Percentiles rank a stretch among this genome's conserved stretches.
These are phyloP conservation scores for Micromussa lordhowensis DNA, from an alignment of 92 coral and sea anemone species.

Conservation along the genomic window DNA sequence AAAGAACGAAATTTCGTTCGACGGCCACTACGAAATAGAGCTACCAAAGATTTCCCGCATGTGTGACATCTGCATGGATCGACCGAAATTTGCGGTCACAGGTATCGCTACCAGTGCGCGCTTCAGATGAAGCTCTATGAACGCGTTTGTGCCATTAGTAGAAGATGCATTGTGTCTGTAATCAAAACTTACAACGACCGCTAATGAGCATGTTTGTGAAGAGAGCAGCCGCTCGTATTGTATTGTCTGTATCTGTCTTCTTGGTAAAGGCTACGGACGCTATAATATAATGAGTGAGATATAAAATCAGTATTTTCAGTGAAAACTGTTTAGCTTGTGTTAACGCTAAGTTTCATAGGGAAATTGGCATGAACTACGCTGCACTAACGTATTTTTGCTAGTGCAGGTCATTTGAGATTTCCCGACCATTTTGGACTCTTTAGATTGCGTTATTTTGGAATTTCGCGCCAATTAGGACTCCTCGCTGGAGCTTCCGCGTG, in stretches of 20 bases:
- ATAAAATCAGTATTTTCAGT: too few species aligned
- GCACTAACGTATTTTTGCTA: too few species aligned
- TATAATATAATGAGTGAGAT: too few species aligned
- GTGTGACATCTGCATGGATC: constrained; percentile 76
- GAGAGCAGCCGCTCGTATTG: neutral
- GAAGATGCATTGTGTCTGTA: constrained; percentile 68
- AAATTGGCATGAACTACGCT: too few species aligned
- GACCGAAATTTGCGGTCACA: constrained; percentile 75
- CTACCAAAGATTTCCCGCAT: neutral
- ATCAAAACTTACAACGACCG: constrained; percentile 68
- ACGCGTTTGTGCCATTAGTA: constrained; percentile 65
- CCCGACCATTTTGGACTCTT: too few species aligned
- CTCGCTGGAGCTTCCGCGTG: too few species aligned
- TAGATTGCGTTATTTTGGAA: too few species aligned
- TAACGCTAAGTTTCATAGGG: too few species aligned
- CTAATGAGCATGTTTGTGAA: neutral
- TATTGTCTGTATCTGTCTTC: neutral
- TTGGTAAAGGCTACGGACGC: too few species aligned
- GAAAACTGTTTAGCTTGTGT: too few species aligned
- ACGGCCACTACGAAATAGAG: neutral
- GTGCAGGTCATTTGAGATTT: too few species aligned
- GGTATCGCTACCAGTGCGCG: constrained; percentile 71
- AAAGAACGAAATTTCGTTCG: neutral
- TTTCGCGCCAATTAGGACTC: too few species aligned
- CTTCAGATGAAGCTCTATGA: constrained; percentile 73